These are phyloP conservation scores for Lordiphosa clarofinis DNA, from an alignment of 1,140 invertebrate genomes.

Conservation along the genomic window DNA sequence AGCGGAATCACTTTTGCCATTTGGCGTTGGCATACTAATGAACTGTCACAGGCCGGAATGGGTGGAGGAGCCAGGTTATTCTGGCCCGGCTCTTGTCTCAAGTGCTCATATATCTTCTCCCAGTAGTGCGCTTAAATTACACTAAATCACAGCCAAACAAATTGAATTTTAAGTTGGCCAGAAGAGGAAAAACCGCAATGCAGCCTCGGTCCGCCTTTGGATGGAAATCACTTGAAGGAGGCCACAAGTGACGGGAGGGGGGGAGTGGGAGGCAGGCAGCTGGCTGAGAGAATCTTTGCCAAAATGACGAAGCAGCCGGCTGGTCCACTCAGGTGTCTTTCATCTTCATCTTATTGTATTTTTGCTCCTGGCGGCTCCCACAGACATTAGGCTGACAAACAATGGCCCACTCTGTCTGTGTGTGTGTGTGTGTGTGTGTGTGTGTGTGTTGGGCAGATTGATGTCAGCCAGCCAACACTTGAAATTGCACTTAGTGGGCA, in stretches of 20 bases:
- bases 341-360: constrained; percentile 75
- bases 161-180: constrained; percentile 75
- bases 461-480: constrained; percentile 65
- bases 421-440: constrained; percentile 9
- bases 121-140: constrained; percentile 73
- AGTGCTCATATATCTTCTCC: constrained; percentile 66
- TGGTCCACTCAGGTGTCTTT: constrained; percentile 58
- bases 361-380: constrained; percentile 22
- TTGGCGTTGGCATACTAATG: constrained; percentile 67
- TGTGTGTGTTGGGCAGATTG: constrained; percentile 58
- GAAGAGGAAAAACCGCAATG: constrained; percentile 62
- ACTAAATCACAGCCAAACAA: constrained; percentile 75
- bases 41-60: constrained; percentile 60
- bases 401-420: constrained; percentile 50
- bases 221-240: constrained; percentile 66
- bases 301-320: constrained; percentile 62
- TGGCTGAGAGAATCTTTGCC: constrained; percentile 44
- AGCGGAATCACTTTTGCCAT: constrained; percentile 60
- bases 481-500: constrained; percentile 58
- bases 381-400: constrained; percentile 75
- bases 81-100: constrained; percentile 19
- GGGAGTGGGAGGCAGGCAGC: neutral
- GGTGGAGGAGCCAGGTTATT: neutral
- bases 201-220: constrained; percentile 39
- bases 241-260: constrained; percentile 5